These are phyloP conservation scores for Zonitis immaculata DNA, from an alignment of 2,888 invertebrate species.

Conservation along the genomic window DNA sequence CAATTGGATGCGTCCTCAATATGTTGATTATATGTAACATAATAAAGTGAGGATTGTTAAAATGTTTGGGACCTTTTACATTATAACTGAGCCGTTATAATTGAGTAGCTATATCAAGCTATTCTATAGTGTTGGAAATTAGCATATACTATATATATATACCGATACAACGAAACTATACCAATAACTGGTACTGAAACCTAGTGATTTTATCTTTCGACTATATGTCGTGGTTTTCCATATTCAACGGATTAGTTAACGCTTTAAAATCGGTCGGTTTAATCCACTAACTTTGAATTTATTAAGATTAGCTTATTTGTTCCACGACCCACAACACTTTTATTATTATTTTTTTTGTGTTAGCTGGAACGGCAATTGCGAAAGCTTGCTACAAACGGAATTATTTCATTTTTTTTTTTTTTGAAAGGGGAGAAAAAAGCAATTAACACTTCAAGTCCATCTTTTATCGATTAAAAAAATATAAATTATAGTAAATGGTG, in stretches of 20 bases:
- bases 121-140: neutral
- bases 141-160: neutral
- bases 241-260: neutral
- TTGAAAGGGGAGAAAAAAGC: too few species aligned
- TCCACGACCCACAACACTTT: too few species aligned
- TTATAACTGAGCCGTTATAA: neutral
- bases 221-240: neutral
- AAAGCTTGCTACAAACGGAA: too few species aligned
- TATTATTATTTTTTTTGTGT: too few species aligned
- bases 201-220: neutral
- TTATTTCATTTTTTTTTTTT: too few species aligned
- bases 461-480: conserved; percentile 43
- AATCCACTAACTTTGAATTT: neutral
- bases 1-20: conserved; percentile 35
- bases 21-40: conserved; percentile 2
- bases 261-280: neutral
- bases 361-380: too few species aligned
- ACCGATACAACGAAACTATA: too few species aligned
- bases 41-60: neutral
- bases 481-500: conserved; percentile 49
- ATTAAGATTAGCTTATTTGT: neutral
- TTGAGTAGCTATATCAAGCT: neutral
- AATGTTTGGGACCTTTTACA: neutral
- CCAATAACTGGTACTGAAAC: too few species aligned
- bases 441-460: conserved; percentile 43